Percentiles rank a stretch among this genome's conserved stretches.
phyloP scores from a whole-genome alignment of 2,113 vertebrate species.

The Brienomyrus longianalis region DNA sequence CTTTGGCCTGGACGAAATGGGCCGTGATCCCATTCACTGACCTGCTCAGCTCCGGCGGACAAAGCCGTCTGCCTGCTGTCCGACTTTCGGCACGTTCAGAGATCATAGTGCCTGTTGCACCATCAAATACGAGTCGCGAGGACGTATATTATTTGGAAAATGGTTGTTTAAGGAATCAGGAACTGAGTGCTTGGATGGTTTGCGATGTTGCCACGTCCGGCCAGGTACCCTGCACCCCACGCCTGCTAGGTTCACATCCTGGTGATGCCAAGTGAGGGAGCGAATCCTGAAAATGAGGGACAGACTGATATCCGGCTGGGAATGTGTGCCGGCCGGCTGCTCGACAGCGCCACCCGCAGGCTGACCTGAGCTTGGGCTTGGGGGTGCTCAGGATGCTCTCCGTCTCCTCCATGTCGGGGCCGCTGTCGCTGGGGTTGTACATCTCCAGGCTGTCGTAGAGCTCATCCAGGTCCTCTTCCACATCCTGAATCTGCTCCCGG shows the following conservation, averaged over 20 bases:
- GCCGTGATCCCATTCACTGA: not conserved
- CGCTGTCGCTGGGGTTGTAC: slow-evolving; percentile 92
- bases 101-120: not conserved
- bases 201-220: not conserved
- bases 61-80: not conserved
- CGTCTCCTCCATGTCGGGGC: slow-evolving; percentile 85
- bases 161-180: not conserved
- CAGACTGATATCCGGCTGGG: not conserved
- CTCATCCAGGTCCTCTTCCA: slow-evolving; percentile 84
- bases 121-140: not conserved
- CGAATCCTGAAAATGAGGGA: not conserved
- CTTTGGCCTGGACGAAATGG: not conserved
- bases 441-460: slow-evolving; percentile 89
- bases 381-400: slow-evolving; percentile 90
- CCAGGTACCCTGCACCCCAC: not conserved
- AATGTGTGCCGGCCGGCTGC: not conserved
- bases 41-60: not conserved
- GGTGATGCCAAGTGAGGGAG: not conserved
- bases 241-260: not conserved
- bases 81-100: not conserved
- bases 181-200: not conserved
- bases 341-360: not conserved
- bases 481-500: slow-evolving; percentile 83
- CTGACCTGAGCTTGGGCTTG: slow-evolving; percentile 80
- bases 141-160: not conserved